A percentile compares a stretch with the other conserved stretches of the same genome.
Evolutionary conservation across 1,140 invertebrate species (phyloP).

Genomic region (Atopsyche davidsoni): DNA sequence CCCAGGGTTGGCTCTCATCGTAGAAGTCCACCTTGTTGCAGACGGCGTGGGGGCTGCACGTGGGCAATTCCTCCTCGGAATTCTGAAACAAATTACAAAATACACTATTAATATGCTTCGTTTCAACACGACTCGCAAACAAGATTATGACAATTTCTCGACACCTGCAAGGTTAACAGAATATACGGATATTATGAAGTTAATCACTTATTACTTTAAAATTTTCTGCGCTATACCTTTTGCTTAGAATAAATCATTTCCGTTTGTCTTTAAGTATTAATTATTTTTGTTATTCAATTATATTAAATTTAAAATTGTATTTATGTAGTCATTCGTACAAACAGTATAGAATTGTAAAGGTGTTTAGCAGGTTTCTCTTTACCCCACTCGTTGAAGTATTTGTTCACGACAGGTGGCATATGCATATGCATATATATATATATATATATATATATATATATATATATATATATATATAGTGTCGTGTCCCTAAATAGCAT

Average conservation of each 20-base stretch:
- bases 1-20: conserved; percentile 67
- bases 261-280: no score
- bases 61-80: conserved; percentile 74
- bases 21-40: conserved; percentile 88
- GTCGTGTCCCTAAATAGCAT: background rate
- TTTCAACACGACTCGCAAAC: no score
- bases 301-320: background rate
- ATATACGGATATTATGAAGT: no score
- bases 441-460: conserved; percentile 1
- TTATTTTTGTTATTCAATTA: conserved; percentile 4
- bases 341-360: background rate
- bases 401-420: background rate
- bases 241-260: no score
- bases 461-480: conserved; percentile 5
- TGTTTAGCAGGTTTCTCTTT: background rate
- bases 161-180: no score
- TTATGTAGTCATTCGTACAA: background rate
- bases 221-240: no score
- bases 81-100: conserved; percentile 54
- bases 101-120: no score
- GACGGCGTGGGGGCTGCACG: conserved; percentile 70
- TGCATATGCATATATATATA: background rate
- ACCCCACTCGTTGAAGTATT: conserved; percentile 1
- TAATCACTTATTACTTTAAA: no score
- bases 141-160: no score